Evolutionary conservation across 2,888 invertebrate species (phyloP), one percentile per base, ranked within the genome.

Genomic region (Drosophila antonietae): DNA sequence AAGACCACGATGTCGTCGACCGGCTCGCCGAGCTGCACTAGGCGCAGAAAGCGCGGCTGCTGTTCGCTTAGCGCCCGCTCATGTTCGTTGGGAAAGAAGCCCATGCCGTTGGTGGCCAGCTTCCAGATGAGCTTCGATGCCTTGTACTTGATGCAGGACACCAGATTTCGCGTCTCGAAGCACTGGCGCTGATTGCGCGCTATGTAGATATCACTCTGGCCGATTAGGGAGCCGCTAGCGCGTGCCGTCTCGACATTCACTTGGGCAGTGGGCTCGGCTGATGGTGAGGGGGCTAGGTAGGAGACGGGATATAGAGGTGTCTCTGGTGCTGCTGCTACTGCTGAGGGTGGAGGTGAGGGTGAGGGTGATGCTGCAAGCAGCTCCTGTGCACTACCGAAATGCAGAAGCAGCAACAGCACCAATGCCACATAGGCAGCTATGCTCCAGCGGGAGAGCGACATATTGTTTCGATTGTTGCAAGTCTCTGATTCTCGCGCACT

Each of bases 131-230:
- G 80, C 62, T 90, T 91, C 2, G 91, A 88, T 15, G 90, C 87
- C 68, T 90, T 92, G 62, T 92, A 93, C 76, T 92, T 92, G 18
- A 93, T 82, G 80, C 92, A 93, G 56, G 92, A 90, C 41, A 91
- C 81, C 33, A 93, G 70, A 39, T 85, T 89, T 6, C 90, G 90
- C 10, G 88, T 84, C 43, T 85, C 83, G 51, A 91, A 89, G 70
- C 92, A 93, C 52, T 90, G 87, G 20, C 83, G 87, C 76, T 92
- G 91, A 68, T 90, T 91, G 10, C 82, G 81, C 20, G 80, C 77
- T n/a, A 93, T 83, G 66, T 91, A 93, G 44, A 89, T 91, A 66
- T 93, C 92, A 39, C 61, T 89, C n/a, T 87, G 77, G 0, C 80
- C 58, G 0, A 89, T 63, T 41, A 84, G 20, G 20, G 78, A 60